A percentile compares a stretch with the other conserved stretches of the same genome.
Evolutionary conservation across 2,797 vertebrate genomes (phyloP).

Genomic region (Mus spretus): DNA sequence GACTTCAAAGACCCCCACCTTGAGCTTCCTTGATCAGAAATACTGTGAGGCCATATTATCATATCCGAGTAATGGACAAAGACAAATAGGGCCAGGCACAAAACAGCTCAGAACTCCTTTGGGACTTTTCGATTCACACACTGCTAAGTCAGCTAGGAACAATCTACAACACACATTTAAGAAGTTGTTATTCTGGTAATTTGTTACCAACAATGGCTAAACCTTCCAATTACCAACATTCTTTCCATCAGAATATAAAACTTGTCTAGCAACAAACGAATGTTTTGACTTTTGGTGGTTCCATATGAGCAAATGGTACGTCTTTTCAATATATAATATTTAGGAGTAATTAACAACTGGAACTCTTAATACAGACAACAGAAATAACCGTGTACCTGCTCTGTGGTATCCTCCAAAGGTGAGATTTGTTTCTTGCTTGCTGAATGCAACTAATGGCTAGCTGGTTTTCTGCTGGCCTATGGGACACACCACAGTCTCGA

Average conservation of each 20-base stretch:
- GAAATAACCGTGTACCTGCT: background rate
- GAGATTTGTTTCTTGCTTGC: background rate
- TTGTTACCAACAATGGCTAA: background rate
- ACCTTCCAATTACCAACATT: background rate
- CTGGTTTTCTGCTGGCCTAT: background rate
- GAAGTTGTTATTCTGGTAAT: slow-evolving; percentile 32
- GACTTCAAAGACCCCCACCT: background rate
- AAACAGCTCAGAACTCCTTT: background rate
- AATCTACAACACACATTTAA: background rate
- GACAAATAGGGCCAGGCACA: background rate
- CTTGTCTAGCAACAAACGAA: background rate
- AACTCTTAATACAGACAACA: background rate
- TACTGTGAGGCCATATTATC: background rate
- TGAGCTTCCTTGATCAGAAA: background rate
- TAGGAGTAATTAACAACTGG: slow-evolving; percentile 2
- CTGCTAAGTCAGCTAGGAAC: background rate
- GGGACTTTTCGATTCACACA: background rate
- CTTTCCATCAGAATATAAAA: background rate
- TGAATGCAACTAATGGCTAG: background rate
- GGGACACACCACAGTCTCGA: background rate
- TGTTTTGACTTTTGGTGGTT: background rate
- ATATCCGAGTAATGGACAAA: background rate
- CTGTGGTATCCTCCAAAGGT: background rate
- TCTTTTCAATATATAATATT: background rate
- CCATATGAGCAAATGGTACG: background rate